Evolutionary conservation across 2,797 vertebrate genomes (phyloP).

Genomic region (Cichlasoma orientale): DNA sequence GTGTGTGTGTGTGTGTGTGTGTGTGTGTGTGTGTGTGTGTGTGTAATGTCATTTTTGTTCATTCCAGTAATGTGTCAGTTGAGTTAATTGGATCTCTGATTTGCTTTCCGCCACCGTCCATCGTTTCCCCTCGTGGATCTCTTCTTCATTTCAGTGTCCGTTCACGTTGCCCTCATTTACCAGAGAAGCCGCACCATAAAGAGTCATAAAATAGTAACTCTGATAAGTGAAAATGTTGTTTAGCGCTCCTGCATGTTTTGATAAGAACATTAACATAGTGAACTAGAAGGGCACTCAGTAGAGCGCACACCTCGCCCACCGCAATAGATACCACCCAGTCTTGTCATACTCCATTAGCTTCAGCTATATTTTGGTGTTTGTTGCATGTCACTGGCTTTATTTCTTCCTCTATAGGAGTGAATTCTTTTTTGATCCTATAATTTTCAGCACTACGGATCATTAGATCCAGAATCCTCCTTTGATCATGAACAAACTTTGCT

Average conservation of each 20-base stretch:
- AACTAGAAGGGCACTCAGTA: too few relatives aligned
- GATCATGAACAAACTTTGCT: too few relatives aligned
- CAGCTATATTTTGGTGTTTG: too few relatives aligned
- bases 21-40: not conserved
- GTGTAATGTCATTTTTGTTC: not conserved
- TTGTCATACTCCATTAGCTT: too few relatives aligned
- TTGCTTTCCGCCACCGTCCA: not conserved
- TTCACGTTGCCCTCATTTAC: not conserved
- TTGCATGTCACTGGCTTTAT: too few relatives aligned
- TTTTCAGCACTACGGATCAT: too few relatives aligned
- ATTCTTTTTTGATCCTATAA: too few relatives aligned
- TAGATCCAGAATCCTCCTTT: too few relatives aligned
- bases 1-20: not conserved
- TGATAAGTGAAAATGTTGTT: not conserved
- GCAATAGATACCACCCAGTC: too few relatives aligned
- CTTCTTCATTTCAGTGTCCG: not conserved
- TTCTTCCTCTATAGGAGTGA: too few relatives aligned
- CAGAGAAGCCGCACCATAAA: not conserved
- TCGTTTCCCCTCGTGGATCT: not conserved
- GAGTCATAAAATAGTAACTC: not conserved
- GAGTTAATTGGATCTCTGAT: not conserved
- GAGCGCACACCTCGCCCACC: too few relatives aligned
- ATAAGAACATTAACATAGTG: not conserved
- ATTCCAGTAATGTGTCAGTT: not conserved
- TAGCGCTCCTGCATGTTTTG: not conserved